These are phyloP conservation scores for Lasioglossum malachurum DNA, from an alignment of 2,888 invertebrate species.

Conservation along the genomic window DNA sequence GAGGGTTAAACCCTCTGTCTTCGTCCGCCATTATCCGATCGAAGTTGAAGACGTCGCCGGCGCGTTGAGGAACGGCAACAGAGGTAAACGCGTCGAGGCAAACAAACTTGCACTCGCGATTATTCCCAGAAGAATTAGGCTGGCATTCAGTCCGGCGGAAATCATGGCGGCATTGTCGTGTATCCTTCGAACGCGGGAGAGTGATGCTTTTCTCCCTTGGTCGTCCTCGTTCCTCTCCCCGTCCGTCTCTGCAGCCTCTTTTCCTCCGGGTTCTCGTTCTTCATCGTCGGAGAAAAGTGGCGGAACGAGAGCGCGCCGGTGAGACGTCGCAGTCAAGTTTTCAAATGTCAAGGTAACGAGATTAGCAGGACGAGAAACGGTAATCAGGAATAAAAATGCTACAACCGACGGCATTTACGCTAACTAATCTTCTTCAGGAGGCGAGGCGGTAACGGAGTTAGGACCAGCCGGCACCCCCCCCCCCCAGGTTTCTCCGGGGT, in stretches of 20 bases:
- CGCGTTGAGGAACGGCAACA: background rate
- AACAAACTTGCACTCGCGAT: slow-evolving; percentile 65
- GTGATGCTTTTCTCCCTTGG: slow-evolving; percentile 21
- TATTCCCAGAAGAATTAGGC: slow-evolving; percentile 70
- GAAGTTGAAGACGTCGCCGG: background rate
- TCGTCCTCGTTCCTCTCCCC: background rate
- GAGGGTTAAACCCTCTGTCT: background rate
- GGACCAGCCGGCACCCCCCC: slow-evolving; percentile 30
- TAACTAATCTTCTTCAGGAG: slow-evolving; percentile 82
- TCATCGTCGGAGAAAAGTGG: slow-evolving; percentile 29
- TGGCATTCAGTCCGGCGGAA: slow-evolving; percentile 64
- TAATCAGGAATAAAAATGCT: slow-evolving; percentile 83
- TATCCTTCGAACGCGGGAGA: slow-evolving; percentile 56
- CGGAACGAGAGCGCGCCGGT: slow-evolving; percentile 24
- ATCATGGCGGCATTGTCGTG: slow-evolving; percentile 70
- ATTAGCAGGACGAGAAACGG: slow-evolving; percentile 80
- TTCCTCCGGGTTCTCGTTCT: slow-evolving; percentile 9
- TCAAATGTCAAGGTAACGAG: slow-evolving; percentile 75
- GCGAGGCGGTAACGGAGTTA: slow-evolving; percentile 77
- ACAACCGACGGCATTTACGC: slow-evolving; percentile 81
- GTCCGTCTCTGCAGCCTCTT: slow-evolving; percentile 3
- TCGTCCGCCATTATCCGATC: background rate
- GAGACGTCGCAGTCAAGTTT: slow-evolving; percentile 65
- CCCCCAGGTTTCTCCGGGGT: slow-evolving; percentile 37
- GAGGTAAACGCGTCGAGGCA: slow-evolving; percentile 40